Evolutionary conservation across 2,113 vertebrate species (phyloP).

Genomic region (Bothrops jararaca): DNA sequence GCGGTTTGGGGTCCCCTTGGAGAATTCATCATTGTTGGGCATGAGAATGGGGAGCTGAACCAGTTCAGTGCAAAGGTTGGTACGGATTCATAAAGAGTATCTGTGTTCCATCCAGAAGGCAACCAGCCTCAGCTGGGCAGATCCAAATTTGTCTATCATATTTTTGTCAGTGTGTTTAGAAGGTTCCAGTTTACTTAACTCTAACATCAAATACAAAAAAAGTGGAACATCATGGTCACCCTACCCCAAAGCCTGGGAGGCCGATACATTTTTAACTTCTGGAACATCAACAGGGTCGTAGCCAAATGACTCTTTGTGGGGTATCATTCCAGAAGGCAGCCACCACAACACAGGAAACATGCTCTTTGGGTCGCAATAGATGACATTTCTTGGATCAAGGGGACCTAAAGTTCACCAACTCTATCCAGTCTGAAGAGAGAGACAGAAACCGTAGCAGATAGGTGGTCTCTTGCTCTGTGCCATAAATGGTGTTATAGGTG

Average conservation of each 20-base stretch:
- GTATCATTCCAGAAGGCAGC: not conserved
- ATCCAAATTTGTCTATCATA: not conserved
- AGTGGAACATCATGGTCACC: not conserved
- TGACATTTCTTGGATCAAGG: not conserved
- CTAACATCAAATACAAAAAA: not conserved
- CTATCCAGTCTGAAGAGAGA: not conserved
- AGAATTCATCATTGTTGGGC: conserved; percentile 90
- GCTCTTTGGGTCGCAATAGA: not conserved
- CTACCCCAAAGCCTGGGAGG: not conserved
- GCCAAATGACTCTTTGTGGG: not conserved
- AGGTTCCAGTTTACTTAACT: not conserved
- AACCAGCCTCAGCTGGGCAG: not conserved
- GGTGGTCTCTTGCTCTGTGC: not conserved
- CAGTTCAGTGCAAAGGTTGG: conserved; percentile 94
- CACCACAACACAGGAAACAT: not conserved
- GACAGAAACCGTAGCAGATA: not conserved
- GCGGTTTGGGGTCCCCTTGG: conserved; percentile 95
- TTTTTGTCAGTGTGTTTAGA: not conserved
- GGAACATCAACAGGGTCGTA: not conserved
- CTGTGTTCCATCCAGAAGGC: too few relatives aligned
- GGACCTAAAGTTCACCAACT: not conserved
- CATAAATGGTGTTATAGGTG: not conserved
- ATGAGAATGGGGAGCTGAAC: conserved; percentile 92
- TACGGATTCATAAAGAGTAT: not conserved
- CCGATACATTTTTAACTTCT: not conserved